These are phyloP conservation scores for Margaritifera margaritifera DNA, from an alignment of 2,888 invertebrate genomes.

Conservation along the genomic window DNA sequence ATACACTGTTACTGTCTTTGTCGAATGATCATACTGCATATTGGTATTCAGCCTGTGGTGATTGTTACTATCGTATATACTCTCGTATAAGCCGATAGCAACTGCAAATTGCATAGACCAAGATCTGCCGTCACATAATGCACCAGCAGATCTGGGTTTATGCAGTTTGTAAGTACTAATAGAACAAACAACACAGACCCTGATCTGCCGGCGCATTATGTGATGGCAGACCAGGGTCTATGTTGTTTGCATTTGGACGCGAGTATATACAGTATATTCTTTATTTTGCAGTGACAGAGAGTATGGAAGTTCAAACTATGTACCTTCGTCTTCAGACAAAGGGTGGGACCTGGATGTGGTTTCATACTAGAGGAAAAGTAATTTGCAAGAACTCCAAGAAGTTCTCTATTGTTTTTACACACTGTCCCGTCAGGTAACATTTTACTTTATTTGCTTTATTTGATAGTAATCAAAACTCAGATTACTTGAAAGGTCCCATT, in stretches of 20 bases:
- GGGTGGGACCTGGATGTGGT: slow-evolving; percentile 57
- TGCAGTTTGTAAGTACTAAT: no score
- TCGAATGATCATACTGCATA: background rate
- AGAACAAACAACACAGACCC: no score
- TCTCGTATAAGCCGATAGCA: no score
- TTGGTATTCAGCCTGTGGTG: background rate
- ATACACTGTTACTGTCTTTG: no score
- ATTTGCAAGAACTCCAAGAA: slow-evolving; percentile 64
- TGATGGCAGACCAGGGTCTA: no score
- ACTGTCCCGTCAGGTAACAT: slow-evolving; percentile 61
- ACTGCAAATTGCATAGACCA: no score
- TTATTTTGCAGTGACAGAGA: slow-evolving; percentile 48
- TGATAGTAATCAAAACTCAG: background rate
- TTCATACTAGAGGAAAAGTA: slow-evolving; percentile 61
- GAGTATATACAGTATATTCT: no score
- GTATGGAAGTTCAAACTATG: slow-evolving; percentile 59
- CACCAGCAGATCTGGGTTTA: no score
- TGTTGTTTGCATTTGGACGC: no score
- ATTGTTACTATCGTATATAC: no score
- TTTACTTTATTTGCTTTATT: background rate
- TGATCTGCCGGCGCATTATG: no score
- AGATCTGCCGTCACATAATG: no score
- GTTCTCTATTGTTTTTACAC: slow-evolving; percentile 65
- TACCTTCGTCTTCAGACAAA: slow-evolving; percentile 58
- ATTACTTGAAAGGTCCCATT: background rate